Evolutionary conservation across 2,113 vertebrate species (phyloP).

Genomic region (Gallinago paraguaiae): DNA sequence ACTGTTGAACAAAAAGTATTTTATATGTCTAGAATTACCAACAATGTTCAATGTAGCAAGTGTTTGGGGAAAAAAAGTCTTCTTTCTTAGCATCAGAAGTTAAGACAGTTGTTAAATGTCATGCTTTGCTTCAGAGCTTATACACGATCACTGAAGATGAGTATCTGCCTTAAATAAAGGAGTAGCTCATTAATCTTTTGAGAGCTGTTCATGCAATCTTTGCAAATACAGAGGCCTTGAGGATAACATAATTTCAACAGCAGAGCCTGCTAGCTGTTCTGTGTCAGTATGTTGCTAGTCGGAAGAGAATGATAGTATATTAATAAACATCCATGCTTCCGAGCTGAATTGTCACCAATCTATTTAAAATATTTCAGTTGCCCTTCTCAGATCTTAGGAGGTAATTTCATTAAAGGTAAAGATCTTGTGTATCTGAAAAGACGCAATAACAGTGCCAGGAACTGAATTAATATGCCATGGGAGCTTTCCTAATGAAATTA

Average conservation of each 20-base stretch:
- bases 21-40: not conserved
- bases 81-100: not conserved
- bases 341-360: not conserved
- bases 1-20: not conserved
- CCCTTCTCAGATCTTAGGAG: not conserved
- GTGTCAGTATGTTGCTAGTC: not conserved
- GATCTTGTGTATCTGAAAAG: slow-evolving; percentile 20
- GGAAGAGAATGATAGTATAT: not conserved
- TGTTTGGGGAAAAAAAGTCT: not conserved
- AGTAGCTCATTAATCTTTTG: not conserved
- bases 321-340: not conserved
- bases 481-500: slow-evolving; percentile 56
- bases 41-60: not conserved
- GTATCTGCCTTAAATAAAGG: slow-evolving; percentile 8
- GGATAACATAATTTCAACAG: not conserved
- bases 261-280: not conserved
- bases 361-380: slow-evolving; percentile 13
- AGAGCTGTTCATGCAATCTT: not conserved
- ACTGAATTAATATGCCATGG: slow-evolving; percentile 11
- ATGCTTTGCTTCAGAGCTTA: not conserved
- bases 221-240: not conserved
- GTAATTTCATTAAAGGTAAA: not conserved
- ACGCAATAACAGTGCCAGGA: not conserved
- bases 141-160: not conserved
- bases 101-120: not conserved